A percentile compares a stretch with the other conserved stretches of the same genome.
phyloP scores from a whole-genome alignment of 2,797 vertebrate species.

The Phataginus tricuspis region DNA sequence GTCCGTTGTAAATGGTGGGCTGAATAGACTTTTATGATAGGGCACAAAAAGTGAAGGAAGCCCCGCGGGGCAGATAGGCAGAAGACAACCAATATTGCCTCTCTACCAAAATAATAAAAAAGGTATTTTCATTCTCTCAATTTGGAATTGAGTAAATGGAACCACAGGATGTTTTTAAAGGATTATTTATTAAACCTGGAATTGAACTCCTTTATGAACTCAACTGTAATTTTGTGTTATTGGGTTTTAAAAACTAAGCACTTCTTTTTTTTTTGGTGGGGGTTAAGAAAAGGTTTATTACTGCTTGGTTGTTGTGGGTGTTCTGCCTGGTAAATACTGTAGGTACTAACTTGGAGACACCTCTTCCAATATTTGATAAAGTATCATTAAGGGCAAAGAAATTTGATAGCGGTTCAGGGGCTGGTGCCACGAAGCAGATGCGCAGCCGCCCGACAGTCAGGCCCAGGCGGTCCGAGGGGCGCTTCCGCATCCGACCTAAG shows the following conservation, averaged over 20 bases:
- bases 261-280: too few relatives aligned
- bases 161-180: constrained; percentile 32
- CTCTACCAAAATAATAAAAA: neutral
- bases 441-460: neutral
- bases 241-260: constrained; percentile 54
- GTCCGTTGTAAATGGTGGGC: neutral
- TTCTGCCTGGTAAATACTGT: neutral
- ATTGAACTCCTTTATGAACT: constrained; percentile 60
- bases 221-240: constrained; percentile 23
- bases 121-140: neutral
- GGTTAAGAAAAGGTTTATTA: neutral
- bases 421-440: neutral
- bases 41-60: neutral
- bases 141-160: neutral
- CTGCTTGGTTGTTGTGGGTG: neutral
- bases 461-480: constrained; percentile 32
- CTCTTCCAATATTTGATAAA: constrained; percentile 28
- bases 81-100: neutral
- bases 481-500: neutral
- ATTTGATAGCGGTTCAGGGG: neutral
- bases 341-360: neutral
- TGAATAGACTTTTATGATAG: neutral
- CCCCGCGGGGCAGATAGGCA: neutral
- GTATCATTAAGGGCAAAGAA: neutral
- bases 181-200: constrained; percentile 50